These are phyloP conservation scores for Patella pellucida DNA, from an alignment of 2,888 invertebrate species.

Conservation along the genomic window DNA sequence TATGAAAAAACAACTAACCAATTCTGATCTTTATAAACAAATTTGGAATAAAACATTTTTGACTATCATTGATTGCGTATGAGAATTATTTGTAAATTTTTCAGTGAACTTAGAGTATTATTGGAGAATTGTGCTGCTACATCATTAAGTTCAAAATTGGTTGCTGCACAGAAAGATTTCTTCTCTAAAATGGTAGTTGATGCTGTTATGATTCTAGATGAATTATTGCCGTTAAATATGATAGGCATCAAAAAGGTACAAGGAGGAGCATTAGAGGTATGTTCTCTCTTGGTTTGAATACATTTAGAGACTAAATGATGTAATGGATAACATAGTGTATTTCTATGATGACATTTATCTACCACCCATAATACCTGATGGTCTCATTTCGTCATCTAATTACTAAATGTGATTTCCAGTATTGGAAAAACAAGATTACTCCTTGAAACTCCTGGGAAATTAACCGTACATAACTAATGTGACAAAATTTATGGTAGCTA, in stretches of 20 bases:
- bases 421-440: no score
- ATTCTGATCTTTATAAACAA: neutral
- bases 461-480: no score
- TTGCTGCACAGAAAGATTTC: slow-evolving; percentile 94
- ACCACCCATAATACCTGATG: neutral
- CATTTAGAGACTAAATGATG: neutral
- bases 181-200: slow-evolving; percentile 98
- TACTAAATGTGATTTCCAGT: no score
- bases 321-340: slow-evolving; percentile 3
- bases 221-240: slow-evolving; percentile 94
- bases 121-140: slow-evolving; percentile 90
- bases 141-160: slow-evolving; percentile 96
- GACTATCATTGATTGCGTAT: slow-evolving; percentile 78
- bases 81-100: slow-evolving; percentile 17
- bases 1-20: neutral
- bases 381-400: neutral
- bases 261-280: slow-evolving; percentile 80
- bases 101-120: slow-evolving; percentile 71
- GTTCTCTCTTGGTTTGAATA: neutral
- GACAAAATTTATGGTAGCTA: no score
- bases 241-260: slow-evolving; percentile 97
- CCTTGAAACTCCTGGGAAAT: no score
- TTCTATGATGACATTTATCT: neutral
- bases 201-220: slow-evolving; percentile 89
- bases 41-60: slow-evolving; percentile 79